phyloP scores from a whole-genome alignment of 2,888 invertebrate species.

The Cerceris ruficornis region DNA sequence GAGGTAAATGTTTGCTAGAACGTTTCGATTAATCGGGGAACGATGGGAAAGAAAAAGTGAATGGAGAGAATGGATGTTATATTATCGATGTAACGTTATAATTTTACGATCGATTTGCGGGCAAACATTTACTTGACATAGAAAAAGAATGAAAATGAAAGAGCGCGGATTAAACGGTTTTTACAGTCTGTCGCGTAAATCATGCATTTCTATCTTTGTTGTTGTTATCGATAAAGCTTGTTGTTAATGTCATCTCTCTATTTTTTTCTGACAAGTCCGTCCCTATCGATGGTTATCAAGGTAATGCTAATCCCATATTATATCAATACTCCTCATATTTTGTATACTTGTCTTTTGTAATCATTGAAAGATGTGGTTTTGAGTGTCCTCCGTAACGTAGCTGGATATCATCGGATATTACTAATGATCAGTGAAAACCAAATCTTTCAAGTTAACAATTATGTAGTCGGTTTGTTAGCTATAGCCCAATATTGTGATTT shows the following conservation, averaged over 20 bases:
- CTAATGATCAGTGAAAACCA: slow-evolving; percentile 59
- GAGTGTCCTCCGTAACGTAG: slow-evolving; percentile 5
- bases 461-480: slow-evolving; percentile 73
- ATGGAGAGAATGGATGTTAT: neutral
- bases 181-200: slow-evolving; percentile 64
- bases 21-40: neutral
- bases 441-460: slow-evolving; percentile 73
- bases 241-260: slow-evolving; percentile 82
- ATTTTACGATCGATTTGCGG: slow-evolving; percentile 24
- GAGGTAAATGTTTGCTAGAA: slow-evolving; percentile 74
- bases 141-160: slow-evolving; percentile 15
- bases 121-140: slow-evolving; percentile 71
- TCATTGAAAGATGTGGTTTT: slow-evolving; percentile 76
- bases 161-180: slow-evolving; percentile 47
- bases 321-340: slow-evolving; percentile 81
- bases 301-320: slow-evolving; percentile 82
- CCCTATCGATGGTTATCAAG: slow-evolving; percentile 83
- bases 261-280: slow-evolving; percentile 83
- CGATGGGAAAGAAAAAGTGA: neutral
- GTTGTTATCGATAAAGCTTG: slow-evolving; percentile 80
- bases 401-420: neutral
- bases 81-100: neutral
- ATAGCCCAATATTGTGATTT: slow-evolving; percentile 67
- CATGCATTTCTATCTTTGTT: slow-evolving; percentile 79
- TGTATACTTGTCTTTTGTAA: slow-evolving; percentile 73